Conservation (phyloP, 53 echinoderm and acorn worm genomes). For the Zoroaster sp. region DNA sequence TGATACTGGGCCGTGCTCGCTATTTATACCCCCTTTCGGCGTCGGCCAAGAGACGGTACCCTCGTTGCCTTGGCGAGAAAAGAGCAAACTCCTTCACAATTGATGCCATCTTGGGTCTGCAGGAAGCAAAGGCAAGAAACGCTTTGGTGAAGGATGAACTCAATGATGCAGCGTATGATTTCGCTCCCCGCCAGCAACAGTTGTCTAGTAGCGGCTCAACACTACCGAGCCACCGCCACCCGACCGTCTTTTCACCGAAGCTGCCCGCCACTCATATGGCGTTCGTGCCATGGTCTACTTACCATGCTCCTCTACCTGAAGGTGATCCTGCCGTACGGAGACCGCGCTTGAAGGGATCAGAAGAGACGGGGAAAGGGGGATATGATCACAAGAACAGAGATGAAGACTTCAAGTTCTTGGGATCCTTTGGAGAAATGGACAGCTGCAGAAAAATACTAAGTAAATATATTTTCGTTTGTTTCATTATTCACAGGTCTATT, state of each 20-base stretch:
- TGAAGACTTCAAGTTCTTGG: background rate
- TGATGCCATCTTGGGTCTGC: conserved; percentile 54
- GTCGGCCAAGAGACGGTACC: background rate
- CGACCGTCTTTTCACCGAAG: background rate
- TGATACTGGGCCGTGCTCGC: background rate
- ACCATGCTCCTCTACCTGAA: background rate
- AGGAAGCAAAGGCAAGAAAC: background rate
- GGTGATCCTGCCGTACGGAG: background rate
- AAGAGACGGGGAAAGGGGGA: background rate
- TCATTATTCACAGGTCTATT: background rate
- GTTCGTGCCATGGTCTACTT: background rate
- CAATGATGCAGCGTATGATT: background rate
- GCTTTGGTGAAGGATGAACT: background rate
- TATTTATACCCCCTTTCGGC: background rate
- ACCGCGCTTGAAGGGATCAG: background rate
- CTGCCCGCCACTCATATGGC: background rate
- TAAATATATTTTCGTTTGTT: background rate
- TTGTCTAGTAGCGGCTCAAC: background rate
- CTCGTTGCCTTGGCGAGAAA: background rate
- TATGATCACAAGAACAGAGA: background rate
- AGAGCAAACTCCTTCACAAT: conserved; percentile 42
- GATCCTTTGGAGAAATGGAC: background rate
- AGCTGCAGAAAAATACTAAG: background rate
- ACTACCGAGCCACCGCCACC: background rate
- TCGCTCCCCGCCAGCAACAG: background rate